Evolutionary conservation across 2,888 invertebrate species (phyloP).

Genomic region (Athalia rosae): DNA sequence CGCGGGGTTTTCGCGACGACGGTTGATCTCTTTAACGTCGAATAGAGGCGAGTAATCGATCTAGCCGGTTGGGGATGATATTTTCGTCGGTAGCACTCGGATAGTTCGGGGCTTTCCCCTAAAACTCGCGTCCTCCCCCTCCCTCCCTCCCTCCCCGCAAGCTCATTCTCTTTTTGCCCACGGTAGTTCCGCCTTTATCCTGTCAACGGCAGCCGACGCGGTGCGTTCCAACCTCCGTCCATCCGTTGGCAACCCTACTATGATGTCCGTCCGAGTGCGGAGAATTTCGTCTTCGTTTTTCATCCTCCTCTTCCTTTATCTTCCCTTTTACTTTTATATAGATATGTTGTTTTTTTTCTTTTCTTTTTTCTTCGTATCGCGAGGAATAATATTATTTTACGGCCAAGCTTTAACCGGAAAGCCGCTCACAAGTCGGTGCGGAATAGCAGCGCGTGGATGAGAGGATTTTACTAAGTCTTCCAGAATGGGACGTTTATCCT

Average conservation of each 20-base stretch:
- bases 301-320: not conserved
- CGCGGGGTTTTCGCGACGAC: not conserved
- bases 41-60: constrained; percentile 39
- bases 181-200: constrained; percentile 36
- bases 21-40: constrained; percentile 40
- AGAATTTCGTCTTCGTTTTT: not conserved
- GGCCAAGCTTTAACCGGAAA: constrained; percentile 21
- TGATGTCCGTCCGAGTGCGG: not conserved
- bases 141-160: not conserved
- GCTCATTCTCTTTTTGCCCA: constrained; percentile 32
- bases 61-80: constrained; percentile 20
- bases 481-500: constrained; percentile 64
- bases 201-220: constrained; percentile 33
- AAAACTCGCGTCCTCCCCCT: not conserved
- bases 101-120: constrained; percentile 31
- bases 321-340: not conserved
- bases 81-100: constrained; percentile 22
- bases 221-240: constrained; percentile 21
- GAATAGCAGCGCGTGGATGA: constrained; percentile 60
- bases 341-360: no score
- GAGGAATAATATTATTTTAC: constrained; percentile 41
- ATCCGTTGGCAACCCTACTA: not conserved
- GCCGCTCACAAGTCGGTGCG: constrained; percentile 34
- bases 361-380: constrained; percentile 10
- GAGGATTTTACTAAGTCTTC: constrained; percentile 66